Base-by-base conservation (phyloP, 2,113 vertebrate species). In the Crotalus helleri region DNA sequence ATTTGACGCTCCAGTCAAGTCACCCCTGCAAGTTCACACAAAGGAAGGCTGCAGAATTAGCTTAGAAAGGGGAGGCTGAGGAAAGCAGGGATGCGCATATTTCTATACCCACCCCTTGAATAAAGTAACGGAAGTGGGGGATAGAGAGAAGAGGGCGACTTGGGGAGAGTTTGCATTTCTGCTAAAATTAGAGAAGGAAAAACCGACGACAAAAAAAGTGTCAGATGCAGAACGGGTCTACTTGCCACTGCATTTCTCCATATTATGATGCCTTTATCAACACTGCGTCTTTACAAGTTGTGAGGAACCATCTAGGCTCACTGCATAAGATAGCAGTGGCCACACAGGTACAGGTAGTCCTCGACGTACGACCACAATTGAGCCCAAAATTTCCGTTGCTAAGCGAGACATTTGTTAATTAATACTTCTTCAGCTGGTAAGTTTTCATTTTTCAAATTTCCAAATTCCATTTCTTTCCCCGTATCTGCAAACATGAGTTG, bases 21-120 rank as follows among this genome's bases (percentile, higher is more conserved):
- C 91, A 85, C 81, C 87, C 93, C 93, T 81, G 74, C n/a, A 53
- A 3, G 54, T 57, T 92, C 94, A 92, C 11, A 89, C 90, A 91
- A 7, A 21, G 39, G 94, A 91, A 93, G 90, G 9, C 92, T 87
- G 51, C 29, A 88, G 89, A 87, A 85, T 0, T 9, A 69, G 92
- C 57, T 91, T 92, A 91, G 5, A 59, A 61, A 17, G 0, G 46
- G 88, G 24, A 89, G 91, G n/a, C 8, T 19, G 69, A 81, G 69
- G 69, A 39, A 39, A 81, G 69, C 6, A 39, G 69, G 69, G 69
- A 8, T 39, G 33, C 7, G 1, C 19, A 1, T 39, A 39, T 39
- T 39, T 81, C 69, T 39, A 8, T 3, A 39, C 15, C 69, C 33
- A 39, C 69, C 5, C 1, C 69, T 39, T 39, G 13, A 81, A 81